Evolutionary conservation across 2,113 vertebrate genomes (phyloP).

Genomic region (Taxidea taxus): DNA sequence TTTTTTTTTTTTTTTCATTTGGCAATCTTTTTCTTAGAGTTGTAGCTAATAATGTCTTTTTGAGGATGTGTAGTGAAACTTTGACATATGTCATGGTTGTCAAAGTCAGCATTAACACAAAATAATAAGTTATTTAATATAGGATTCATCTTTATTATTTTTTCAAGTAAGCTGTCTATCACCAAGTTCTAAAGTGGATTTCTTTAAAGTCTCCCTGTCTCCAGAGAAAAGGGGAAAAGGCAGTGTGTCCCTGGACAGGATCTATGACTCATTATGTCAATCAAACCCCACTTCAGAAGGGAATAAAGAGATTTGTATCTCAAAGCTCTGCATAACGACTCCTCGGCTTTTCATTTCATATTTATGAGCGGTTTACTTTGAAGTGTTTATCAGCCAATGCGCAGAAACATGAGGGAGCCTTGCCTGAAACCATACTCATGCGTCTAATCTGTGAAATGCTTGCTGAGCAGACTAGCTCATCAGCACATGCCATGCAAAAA

Average conservation of each 20-base stretch:
- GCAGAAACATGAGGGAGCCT: constrained; percentile 88
- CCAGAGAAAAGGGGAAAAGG: constrained; percentile 87
- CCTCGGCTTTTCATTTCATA: constrained; percentile 90
- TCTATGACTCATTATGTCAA: constrained; percentile 93
- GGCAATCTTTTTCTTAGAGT: constrained; percentile 42
- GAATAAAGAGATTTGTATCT: constrained; percentile 93
- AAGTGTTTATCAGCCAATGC: constrained; percentile 92
- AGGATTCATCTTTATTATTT: constrained; percentile 81
- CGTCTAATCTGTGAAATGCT: constrained; percentile 88
- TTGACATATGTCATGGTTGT: constrained; percentile 75
- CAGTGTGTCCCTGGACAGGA: constrained; percentile 88
- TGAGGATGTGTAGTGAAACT: constrained; percentile 69
- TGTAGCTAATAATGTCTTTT: constrained; percentile 46
- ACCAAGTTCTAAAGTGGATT: constrained; percentile 88
- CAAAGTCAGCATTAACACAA: constrained; percentile 77
- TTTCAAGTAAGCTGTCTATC: constrained; percentile 82
- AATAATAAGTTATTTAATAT: constrained; percentile 81
- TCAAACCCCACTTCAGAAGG: constrained; percentile 90
- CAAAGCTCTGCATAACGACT: constrained; percentile 89
- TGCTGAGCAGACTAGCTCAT: constrained; percentile 86
- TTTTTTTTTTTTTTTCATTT: constrained; percentile 8
- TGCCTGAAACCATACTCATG: constrained; percentile 87
- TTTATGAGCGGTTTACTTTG: constrained; percentile 92
- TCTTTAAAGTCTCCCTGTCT: constrained; percentile 89
- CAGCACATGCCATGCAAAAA: constrained; percentile 85